Percentiles rank a stretch among this genome's conserved stretches.
phyloP scores from a whole-genome alignment of 2,888 invertebrate genomes.

The Acrobasis suavella region DNA sequence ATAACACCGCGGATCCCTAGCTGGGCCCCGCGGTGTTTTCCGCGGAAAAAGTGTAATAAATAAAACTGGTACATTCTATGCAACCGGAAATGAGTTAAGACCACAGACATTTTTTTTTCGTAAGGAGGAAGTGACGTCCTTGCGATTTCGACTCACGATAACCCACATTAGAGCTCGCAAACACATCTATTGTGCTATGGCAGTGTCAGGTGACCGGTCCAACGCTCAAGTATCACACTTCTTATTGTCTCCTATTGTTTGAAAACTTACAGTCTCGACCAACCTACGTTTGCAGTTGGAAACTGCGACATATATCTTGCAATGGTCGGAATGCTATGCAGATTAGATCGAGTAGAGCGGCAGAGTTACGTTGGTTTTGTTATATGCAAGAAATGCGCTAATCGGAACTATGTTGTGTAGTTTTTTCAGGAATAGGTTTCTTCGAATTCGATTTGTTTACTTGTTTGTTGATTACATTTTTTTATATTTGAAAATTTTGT shows the following conservation, averaged over 20 bases:
- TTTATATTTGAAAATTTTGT: background rate
- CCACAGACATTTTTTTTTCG: too few species aligned
- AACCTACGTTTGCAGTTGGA: slow-evolving; percentile 18
- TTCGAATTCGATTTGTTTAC: slow-evolving; percentile 22
- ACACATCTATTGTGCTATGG: slow-evolving; percentile 7
- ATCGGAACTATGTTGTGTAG: slow-evolving; percentile 33
- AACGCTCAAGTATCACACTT: slow-evolving; percentile 39
- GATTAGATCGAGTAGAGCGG: background rate
- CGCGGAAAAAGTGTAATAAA: too few species aligned
- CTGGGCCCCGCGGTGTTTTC: too few species aligned
- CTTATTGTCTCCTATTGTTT: slow-evolving; percentile 65
- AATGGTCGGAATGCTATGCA: slow-evolving; percentile 13
- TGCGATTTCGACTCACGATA: background rate
- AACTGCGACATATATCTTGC: background rate
- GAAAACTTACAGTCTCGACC: slow-evolving; percentile 44
- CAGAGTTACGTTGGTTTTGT: slow-evolving; percentile 20
- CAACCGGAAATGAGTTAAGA: too few species aligned
- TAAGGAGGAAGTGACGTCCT: background rate
- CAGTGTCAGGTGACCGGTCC: background rate
- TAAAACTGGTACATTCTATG: too few species aligned
- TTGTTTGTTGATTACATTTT: background rate
- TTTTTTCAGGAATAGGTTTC: slow-evolving; percentile 28
- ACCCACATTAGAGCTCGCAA: slow-evolving; percentile 10
- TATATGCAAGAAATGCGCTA: slow-evolving; percentile 44
- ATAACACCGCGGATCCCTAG: too few species aligned